phyloP scores from a whole-genome alignment of 2,113 vertebrate species.

The Passerina amoena region DNA sequence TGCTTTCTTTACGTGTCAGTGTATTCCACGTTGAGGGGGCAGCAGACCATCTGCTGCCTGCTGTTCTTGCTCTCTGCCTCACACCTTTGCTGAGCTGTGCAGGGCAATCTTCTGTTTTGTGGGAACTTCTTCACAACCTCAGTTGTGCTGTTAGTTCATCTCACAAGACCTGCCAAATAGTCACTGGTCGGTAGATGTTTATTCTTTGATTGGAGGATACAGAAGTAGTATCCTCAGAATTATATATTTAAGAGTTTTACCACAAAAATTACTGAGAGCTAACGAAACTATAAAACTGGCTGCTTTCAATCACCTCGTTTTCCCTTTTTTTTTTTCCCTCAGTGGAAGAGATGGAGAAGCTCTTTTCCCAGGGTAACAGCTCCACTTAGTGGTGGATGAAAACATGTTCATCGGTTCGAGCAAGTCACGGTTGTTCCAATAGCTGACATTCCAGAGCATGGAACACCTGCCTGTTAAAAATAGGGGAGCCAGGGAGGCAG shows the following conservation, averaged over 20 bases:
- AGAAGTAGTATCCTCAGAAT: neutral
- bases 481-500: fast-evolving
- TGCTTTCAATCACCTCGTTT: fast-evolving
- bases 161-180: neutral
- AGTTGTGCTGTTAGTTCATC: neutral
- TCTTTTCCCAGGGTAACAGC: conserved; percentile 71
- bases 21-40: neutral
- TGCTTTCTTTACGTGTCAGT: neutral
- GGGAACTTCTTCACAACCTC: neutral
- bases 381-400: conserved; percentile 72
- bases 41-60: neutral
- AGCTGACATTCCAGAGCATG: neutral
- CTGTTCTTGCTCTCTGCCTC: neutral
- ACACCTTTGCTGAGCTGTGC: neutral
- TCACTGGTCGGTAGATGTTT: neutral
- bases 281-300: neutral
- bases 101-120: neutral
- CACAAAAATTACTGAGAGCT: neutral
- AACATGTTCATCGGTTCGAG: neutral
- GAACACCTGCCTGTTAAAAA: neutral
- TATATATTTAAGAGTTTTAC: neutral
- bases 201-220: neutral
- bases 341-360: neutral
- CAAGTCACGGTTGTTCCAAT: neutral
- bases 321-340: too few relatives aligned